phyloP scores from a whole-genome alignment of 2,888 invertebrate genomes.

The Athalia cordata region DNA sequence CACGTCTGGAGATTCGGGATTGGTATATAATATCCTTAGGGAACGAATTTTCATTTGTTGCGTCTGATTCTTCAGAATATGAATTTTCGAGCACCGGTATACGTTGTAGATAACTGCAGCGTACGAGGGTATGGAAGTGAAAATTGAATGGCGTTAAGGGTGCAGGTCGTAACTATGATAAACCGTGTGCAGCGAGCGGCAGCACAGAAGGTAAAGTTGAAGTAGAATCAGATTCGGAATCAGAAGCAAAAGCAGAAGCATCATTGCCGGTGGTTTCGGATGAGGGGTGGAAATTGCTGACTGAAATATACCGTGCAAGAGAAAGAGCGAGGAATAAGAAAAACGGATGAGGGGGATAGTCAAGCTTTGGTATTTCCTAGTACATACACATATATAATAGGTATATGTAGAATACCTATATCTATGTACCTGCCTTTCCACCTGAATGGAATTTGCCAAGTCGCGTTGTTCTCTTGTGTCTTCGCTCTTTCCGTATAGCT shows the following conservation, averaged over 20 bases:
- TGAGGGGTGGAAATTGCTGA: conserved; percentile 32
- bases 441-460: conserved; percentile 39
- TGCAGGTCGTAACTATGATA: no score
- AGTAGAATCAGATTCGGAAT: neutral
- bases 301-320: conserved; percentile 10
- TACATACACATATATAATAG: no score
- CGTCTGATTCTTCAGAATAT: no score
- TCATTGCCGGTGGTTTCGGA: conserved; percentile 3
- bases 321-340: neutral
- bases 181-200: neutral
- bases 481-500: neutral
- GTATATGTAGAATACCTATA: neutral
- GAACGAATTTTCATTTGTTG: no score
- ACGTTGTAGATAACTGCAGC: no score
- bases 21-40: no score
- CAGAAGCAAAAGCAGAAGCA: no score
- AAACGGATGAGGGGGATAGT: conserved; percentile 2
- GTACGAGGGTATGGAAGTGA: no score
- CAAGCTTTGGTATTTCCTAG: conserved; percentile 29
- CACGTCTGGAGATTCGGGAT: no score
- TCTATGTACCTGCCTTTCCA: neutral
- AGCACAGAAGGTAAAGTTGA: neutral
- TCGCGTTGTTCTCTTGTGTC: conserved; percentile 26
- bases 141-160: no score
- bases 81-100: no score